Evolutionary conservation across 2,888 invertebrate species (phyloP).

Genomic region (Stenodema calcarata): DNA sequence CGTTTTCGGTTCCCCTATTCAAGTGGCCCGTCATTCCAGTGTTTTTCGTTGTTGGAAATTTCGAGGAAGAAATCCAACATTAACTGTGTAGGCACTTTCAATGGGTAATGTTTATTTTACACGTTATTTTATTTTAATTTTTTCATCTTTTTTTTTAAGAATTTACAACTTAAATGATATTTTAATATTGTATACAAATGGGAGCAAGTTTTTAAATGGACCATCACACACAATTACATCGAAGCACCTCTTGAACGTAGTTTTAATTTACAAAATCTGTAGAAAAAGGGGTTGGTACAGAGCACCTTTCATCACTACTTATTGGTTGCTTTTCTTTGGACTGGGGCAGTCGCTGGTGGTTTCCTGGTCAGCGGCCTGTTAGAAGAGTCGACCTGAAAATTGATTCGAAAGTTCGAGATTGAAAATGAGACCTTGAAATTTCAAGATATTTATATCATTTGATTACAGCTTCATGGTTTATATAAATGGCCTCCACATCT

Average conservation of each 20-base stretch:
- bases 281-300: background rate
- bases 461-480: no score
- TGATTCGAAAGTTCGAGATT: background rate
- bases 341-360: slow-evolving; percentile 55
- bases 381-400: slow-evolving; percentile 46
- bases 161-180: background rate
- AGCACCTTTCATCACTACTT: slow-evolving; percentile 12
- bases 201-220: background rate
- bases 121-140: background rate
- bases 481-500: no score
- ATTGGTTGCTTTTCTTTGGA: slow-evolving; percentile 52
- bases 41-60: no score
- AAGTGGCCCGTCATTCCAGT: no score
- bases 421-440: background rate
- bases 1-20: no score
- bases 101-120: no score
- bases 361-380: slow-evolving; percentile 40
- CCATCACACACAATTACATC: background rate
- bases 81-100: no score
- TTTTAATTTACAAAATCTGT: background rate
- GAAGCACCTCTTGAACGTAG: background rate
- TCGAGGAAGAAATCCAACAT: no score
- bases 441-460: no score
- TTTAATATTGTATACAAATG: slow-evolving; percentile 13
- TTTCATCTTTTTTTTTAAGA: background rate